Conservation (phyloP, 2,113 vertebrate species). For the Spea bombifrons region DNA sequence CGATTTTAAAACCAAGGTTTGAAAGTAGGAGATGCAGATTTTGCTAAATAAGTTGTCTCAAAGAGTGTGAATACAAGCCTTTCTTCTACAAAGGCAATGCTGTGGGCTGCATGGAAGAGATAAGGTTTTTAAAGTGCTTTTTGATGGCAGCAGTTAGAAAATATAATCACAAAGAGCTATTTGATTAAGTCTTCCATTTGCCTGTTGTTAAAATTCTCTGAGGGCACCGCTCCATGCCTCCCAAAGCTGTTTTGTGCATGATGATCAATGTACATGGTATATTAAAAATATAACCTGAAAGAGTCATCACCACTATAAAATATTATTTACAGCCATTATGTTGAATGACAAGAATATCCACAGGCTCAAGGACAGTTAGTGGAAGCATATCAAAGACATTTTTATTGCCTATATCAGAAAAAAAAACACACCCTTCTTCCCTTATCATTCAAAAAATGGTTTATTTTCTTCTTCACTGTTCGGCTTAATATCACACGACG, state of each 20-base stretch:
- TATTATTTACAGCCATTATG: conserved; percentile 32
- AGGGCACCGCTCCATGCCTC: conserved; percentile 31
- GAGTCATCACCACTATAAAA: conserved; percentile 24
- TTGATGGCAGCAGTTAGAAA: conserved; percentile 42
- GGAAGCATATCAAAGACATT: too few relatives aligned
- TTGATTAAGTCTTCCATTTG: conserved; percentile 47
- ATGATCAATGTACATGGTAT: conserved; percentile 44
- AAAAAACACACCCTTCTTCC: too few relatives aligned
- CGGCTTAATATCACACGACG: too few relatives aligned
- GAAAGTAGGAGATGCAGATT: conserved; percentile 10
- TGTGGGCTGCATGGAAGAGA: conserved; percentile 40
- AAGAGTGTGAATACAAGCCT: conserved; percentile 23
- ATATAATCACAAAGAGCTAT: conserved; percentile 46
- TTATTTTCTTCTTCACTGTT: too few relatives aligned
- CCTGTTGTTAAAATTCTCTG: conserved; percentile 44
- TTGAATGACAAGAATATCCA: conserved; percentile 2
- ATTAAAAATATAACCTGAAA: conserved; percentile 32
- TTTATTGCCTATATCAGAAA: too few relatives aligned
- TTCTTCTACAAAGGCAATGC: conserved; percentile 46
- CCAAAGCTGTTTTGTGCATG: conserved; percentile 39
- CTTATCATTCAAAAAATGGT: too few relatives aligned
- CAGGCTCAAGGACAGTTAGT: conserved; percentile 26
- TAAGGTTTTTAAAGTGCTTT: conserved; percentile 47
- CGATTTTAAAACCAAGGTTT: not conserved
- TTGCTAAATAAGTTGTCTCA: conserved; percentile 38